Evolutionary conservation across 2,888 invertebrate genomes (phyloP), one percentile per base, ranked within the genome.

Genomic region (Thereva nobilitata): DNA sequence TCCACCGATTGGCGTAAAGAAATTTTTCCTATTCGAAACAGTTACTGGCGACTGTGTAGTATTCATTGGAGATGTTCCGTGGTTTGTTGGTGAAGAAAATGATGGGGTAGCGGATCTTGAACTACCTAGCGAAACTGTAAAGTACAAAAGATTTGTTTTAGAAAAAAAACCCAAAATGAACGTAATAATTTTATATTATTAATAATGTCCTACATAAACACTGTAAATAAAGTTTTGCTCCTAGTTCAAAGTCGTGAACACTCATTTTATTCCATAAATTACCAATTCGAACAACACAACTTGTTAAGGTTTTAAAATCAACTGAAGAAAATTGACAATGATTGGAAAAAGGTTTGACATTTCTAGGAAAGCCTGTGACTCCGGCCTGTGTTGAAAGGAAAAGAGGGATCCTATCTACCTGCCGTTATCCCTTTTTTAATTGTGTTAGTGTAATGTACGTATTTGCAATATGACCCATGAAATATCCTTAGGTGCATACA

Each of bases 81-180:
- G 87, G 68, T 87, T 87, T 67, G 87, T 89, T 66, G 89, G 88
- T 57, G 89, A 88, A 49, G 93, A 91, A 77, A 92, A 94, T 44
- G 94, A 93, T 55, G 95, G 95, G 57, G 95, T 95, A 63, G 93
- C 94, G 47, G 96, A 95, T 68, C 95, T 87, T 10, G 96, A 95
- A 79, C 94, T 95, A 73, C 95, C 93, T 74, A 97, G 84, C 9
- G 95, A 96, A 73, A 96, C 95, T 91, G 81, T 4, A 81, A 70
- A 34, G 52, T n/a, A 57, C 74, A 71, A 72, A 70, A 53, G 49
- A 59, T 23, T 66, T 8, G 50, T 67, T 49, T 55, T 50, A 41
- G 41, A 67, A 63, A 40, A 42, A 42, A 49, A 6, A 49, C 2
- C 6, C 6, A 23, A 40, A 40, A 52, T 49, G 9, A 50, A 59